Evolutionary conservation across 1,140 invertebrate genomes (phyloP).

Genomic region (Listronotus bonariensis): DNA sequence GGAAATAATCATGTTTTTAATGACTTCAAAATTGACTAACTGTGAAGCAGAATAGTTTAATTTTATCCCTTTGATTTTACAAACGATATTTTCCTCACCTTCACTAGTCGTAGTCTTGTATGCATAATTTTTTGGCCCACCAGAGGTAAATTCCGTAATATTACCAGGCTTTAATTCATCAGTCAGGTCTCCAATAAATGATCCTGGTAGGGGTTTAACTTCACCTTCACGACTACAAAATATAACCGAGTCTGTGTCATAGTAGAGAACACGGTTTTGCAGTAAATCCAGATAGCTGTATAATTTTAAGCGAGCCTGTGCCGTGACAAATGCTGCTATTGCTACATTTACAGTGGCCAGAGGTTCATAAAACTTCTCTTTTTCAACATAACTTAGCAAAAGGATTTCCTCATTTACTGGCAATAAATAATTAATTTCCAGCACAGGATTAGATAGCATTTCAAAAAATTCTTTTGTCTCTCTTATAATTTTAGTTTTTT

Average conservation of each 20-base stretch:
- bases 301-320: constrained; percentile 43
- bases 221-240: constrained; percentile 8
- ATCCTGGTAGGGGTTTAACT: too few relatives aligned
- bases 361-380: constrained; percentile 4
- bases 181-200: too few relatives aligned
- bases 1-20: too few relatives aligned
- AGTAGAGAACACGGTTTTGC: constrained; percentile 43
- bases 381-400: constrained; percentile 15
- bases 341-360: constrained; percentile 46
- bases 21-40: too few relatives aligned
- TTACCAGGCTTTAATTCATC: too few relatives aligned
- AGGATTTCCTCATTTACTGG: constrained; percentile 4
- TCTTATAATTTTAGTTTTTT: constrained; percentile 24
- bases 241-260: constrained; percentile 45
- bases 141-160: too few relatives aligned
- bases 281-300: constrained; percentile 25
- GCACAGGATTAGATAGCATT: constrained; percentile 7
- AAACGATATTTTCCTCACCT: too few relatives aligned
- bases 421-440: constrained; percentile 6
- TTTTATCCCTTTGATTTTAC: too few relatives aligned
- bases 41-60: too few relatives aligned
- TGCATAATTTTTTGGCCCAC: too few relatives aligned
- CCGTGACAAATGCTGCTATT: constrained; percentile 52
- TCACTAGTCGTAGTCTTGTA: too few relatives aligned
- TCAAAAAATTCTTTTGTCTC: constrained; percentile 11